Evolutionary conservation across 1,140 invertebrate genomes (phyloP).

Genomic region (Scaptodrosophila lebanonensis): DNA sequence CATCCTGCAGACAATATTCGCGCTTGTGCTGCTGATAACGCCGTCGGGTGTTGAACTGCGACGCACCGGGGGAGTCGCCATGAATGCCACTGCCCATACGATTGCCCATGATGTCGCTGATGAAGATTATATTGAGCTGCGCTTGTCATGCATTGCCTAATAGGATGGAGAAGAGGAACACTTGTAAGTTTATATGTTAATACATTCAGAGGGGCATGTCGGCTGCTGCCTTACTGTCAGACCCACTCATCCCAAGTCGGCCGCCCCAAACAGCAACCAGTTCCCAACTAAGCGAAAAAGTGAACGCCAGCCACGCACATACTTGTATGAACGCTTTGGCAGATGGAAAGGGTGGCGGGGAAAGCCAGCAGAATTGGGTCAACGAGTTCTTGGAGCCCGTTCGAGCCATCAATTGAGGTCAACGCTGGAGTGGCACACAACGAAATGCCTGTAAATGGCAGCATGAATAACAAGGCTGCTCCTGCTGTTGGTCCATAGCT

Average conservation of each 20-base stretch:
- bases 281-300: conserved; percentile 48
- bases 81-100: conserved; percentile 27
- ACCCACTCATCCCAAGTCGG: no score
- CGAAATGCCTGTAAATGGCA: conserved; percentile 36
- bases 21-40: conserved; percentile 63
- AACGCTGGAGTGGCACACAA: conserved; percentile 20
- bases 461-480: background rate
- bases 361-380: conserved; percentile 55
- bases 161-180: conserved; percentile 32
- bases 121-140: conserved; percentile 21
- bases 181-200: conserved; percentile 30
- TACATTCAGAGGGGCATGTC: background rate
- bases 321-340: conserved; percentile 29
- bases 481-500: conserved; percentile 1
- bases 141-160: conserved; percentile 61
- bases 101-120: conserved; percentile 53
- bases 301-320: conserved; percentile 51
- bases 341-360: no score
- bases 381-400: conserved; percentile 33
- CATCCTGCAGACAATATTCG: conserved; percentile 50
- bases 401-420: conserved; percentile 40
- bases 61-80: conserved; percentile 5
- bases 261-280: no score
- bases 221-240: no score
- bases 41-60: conserved; percentile 48